A percentile compares a stretch with the other conserved stretches of the same genome.
These are phyloP conservation scores for Amphiprion percula DNA, from an alignment of 2,113 vertebrate species.

Conservation along the genomic window DNA sequence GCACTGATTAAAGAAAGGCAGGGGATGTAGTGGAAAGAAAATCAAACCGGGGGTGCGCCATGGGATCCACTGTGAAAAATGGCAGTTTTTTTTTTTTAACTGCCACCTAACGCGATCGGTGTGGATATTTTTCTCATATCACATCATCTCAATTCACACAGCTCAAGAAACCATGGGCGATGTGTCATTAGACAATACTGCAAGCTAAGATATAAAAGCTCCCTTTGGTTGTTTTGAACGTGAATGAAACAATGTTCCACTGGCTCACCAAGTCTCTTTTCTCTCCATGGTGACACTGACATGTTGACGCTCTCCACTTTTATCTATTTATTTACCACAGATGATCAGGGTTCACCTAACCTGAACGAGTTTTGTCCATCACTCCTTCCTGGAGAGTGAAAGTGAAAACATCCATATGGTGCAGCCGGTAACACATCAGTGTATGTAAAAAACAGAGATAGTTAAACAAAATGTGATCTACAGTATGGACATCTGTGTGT, in stretches of 20 bases:
- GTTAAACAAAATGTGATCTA: background rate
- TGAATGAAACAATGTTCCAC: slow-evolving; percentile 40
- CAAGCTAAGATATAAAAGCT: slow-evolving; percentile 44
- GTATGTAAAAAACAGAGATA: background rate
- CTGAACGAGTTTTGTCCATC: slow-evolving; percentile 6
- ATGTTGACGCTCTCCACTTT: slow-evolving; percentile 5
- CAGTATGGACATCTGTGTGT: background rate
- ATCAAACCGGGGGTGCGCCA: slow-evolving; percentile 16
- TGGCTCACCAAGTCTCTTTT: slow-evolving; percentile 27
- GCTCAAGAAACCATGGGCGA: background rate
- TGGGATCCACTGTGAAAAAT: slow-evolving; percentile 30
- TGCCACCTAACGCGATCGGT: slow-evolving; percentile 18
- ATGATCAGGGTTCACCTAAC: slow-evolving; percentile 31
- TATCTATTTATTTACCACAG: background rate
- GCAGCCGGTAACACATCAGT: too few species aligned
- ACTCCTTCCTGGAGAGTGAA: background rate
- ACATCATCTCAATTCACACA: slow-evolving; percentile 10
- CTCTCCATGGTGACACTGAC: slow-evolving; percentile 35
- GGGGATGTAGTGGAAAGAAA: slow-evolving; percentile 11
- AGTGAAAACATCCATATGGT: background rate
- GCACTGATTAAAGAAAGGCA: slow-evolving; percentile 14
- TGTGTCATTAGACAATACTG: slow-evolving; percentile 42
- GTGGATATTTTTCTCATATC: slow-evolving; percentile 31
- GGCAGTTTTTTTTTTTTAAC: slow-evolving; percentile 40
- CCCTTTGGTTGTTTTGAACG: slow-evolving; percentile 45